Percentiles rank a stretch among this genome's conserved stretches.
These are phyloP conservation scores for Lepus timidus DNA, from an alignment of 2,113 vertebrate species.

Conservation along the genomic window DNA sequence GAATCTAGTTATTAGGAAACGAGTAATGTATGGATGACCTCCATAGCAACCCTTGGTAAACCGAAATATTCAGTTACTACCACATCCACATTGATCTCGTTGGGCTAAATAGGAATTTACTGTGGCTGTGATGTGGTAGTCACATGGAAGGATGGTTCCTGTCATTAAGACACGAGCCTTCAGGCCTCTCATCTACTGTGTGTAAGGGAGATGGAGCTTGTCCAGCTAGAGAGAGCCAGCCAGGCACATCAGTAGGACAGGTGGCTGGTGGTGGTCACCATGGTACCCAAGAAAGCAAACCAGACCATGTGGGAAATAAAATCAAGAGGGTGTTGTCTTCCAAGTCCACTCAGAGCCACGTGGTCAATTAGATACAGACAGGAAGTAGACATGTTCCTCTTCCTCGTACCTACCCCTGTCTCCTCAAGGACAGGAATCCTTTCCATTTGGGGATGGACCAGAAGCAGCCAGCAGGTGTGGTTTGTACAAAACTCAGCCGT, in stretches of 20 bases:
- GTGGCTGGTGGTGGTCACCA: not conserved
- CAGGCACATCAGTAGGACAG: not conserved
- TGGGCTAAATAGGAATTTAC: not conserved
- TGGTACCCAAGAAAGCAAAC: not conserved
- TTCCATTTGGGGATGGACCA: not conserved
- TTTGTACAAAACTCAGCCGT: not conserved
- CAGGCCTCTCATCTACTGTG: not conserved
- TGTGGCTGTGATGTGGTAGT: not conserved
- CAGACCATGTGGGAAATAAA: not conserved
- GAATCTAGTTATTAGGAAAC: slow-evolving; percentile 21
- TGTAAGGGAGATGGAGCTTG: not conserved
- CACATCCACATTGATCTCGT: not conserved
- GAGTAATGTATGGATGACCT: not conserved
- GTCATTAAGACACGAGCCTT: not conserved
- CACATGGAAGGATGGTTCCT: not conserved
- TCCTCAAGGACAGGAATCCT: not conserved
- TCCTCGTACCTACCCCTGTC: not conserved
- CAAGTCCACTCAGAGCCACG: not conserved
- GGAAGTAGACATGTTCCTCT: not conserved
- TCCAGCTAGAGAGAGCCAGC: not conserved
- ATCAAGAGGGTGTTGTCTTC: not conserved
- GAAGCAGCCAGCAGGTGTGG: not conserved
- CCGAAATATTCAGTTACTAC: not conserved
- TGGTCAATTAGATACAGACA: not conserved
- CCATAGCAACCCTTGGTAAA: slow-evolving; percentile 1